Evolutionary conservation across 1,140 invertebrate species (phyloP), one percentile per base, ranked within the genome.

Genomic region (Pseudomyrmex pallidus): DNA sequence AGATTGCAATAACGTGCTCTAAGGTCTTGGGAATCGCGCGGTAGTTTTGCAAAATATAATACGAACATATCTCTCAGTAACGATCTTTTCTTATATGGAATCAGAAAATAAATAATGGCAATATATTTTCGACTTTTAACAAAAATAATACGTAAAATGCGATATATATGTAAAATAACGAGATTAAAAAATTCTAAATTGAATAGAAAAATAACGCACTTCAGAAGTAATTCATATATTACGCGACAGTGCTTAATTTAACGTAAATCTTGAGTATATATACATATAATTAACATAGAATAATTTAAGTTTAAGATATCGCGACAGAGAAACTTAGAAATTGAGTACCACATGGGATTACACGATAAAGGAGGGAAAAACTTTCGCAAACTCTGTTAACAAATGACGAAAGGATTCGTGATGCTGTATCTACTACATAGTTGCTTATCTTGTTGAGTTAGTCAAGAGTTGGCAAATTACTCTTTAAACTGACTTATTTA

Each of bases 341-440:
- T n/a, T n/a, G 5, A 63, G 46, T 15, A 56, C 68, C 25, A 10
- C 68, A 4, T 59, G 59, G 15, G 25, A 63, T 46, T 13, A 63
- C 20, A 74, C 22, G 57, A 7, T 48, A 44, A 74, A 54, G n/a
- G 20, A 56, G 35, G 0, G 0, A 5, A 35, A 84, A 85, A 82
- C 64, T 62, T 74, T 72, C 22, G 13, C 15, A n/a, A 72, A 63
- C 72, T 84, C 35, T 46, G n/a, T 59, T 83, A 74, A 83, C 73
- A 67, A 77, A 61, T 72, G 70, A 25, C 25, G 61, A 77, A 50
- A 80, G 57, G 52, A 74, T 68, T 61, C 56, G 61, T 15, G 66
- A 72, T 73, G 73, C 56, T 56, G 22, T 74, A 48, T 35, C 66
- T 54, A 35, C 35, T 35, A 52, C 12, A 46, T 67, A 83, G 57